Evolutionary conservation across 2,888 invertebrate genomes (phyloP), one percentile per base, ranked within the genome.

Genomic region (Desoria tigrina): DNA sequence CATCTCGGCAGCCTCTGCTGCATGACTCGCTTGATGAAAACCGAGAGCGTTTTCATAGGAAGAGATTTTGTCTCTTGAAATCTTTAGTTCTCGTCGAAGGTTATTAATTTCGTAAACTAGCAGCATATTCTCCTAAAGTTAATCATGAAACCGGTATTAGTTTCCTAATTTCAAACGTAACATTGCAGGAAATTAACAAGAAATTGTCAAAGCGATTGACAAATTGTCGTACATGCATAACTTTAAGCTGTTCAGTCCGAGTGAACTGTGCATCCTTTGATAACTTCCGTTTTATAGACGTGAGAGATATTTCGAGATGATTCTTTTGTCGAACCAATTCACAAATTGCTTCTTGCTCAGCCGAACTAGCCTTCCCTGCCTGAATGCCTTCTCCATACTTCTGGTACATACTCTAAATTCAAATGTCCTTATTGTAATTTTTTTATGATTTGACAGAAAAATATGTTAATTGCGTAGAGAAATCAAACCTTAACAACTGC

Each of bases 21-120:
- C 63, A 58, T 71, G 73, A n/a, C 59, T 49, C 0, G 65, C 64
- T 59, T 66, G 71, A 0, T 84, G 84, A 45, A 87, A 78, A 0
- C 88, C 88, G 26, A 89, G 79, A n/a, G 88, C 81, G 1, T 87
- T 86, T 78, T 90, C 89, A 83, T 91, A 85, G 78, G 89, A 87
- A 68, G 84, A 83, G 73, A 88, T 87, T 39, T 85, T 83, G n/a
- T 84, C 83, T 11, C 87, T 83, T 16, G 87, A 84, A 0, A 84
- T 80, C 78, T 88, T 88, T 66, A 90, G 79, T 78, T 89, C 87
- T 27, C 84, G 84, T 37, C 91, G 84, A 49, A 93, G 79, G 63
- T 84, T 84, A 78, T 92, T 92, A 24, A 92, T 86, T 80, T 94
- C 93, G 1, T 86, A 83, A 37, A 93, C 82, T 2, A 94, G 82